Conservation (phyloP, 2,888 invertebrate species). For the Chirona hameri region DNA sequence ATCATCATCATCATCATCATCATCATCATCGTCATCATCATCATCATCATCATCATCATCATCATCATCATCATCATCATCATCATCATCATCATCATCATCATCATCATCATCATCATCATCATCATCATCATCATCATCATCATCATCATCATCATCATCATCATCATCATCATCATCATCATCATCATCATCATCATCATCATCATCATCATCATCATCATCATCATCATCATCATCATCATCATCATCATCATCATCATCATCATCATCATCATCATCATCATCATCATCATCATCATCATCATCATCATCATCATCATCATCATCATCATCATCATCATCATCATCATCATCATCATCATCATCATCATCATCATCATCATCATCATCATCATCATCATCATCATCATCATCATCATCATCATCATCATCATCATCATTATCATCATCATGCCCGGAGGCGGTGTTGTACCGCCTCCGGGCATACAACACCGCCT, state of each 20-base stretch:
- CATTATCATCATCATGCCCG: slow-evolving; percentile 6
- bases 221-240: slow-evolving; percentile 32
- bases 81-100: slow-evolving; percentile 29
- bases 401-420: slow-evolving; percentile 22
- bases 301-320: slow-evolving; percentile 3
- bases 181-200: slow-evolving; percentile 32
- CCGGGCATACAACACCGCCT: no score
- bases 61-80: slow-evolving; percentile 30
- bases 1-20: slow-evolving; percentile 32
- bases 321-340: slow-evolving; percentile 14
- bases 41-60: slow-evolving; percentile 31
- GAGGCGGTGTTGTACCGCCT: no score
- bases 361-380: slow-evolving; percentile 24
- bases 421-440: slow-evolving; percentile 9
- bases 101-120: slow-evolving; percentile 31
- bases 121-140: slow-evolving; percentile 27
- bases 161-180: slow-evolving; percentile 32
- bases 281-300: no score
- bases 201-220: slow-evolving; percentile 32
- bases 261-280: no score
- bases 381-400: slow-evolving; percentile 12
- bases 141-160: slow-evolving; percentile 31
- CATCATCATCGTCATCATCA: slow-evolving; percentile 32
- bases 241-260: no score
- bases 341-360: slow-evolving; percentile 25